Evolutionary conservation across 1,140 invertebrate genomes (phyloP).

Genomic region (Eciton burchellii): DNA sequence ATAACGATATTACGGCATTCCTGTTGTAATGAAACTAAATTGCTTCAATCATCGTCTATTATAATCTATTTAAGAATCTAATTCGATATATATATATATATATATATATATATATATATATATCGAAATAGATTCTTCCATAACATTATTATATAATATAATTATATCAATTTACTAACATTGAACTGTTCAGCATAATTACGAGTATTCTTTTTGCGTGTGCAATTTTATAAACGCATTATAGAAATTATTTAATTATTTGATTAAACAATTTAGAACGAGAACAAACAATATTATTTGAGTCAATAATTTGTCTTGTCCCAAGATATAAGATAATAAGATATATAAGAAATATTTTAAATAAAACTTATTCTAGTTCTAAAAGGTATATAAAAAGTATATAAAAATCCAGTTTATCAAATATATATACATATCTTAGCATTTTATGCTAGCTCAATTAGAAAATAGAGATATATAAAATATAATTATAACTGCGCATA

Average conservation of each 20-base stretch:
- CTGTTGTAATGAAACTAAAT: conserved; percentile 68
- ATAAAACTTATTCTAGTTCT: neutral
- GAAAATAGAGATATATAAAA: conserved; percentile 43
- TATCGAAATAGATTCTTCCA: too few relatives aligned
- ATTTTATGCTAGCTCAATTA: neutral
- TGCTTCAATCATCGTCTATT: conserved; percentile 66
- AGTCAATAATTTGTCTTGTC: conserved; percentile 8
- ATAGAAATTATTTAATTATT: conserved; percentile 3
- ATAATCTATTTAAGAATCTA: too few relatives aligned
- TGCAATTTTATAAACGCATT: neutral
- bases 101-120: too few relatives aligned
- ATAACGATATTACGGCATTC: conserved; percentile 42
- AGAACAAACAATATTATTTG: neutral
- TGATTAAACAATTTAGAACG: neutral
- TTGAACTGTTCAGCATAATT: neutral
- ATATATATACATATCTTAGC: conserved; percentile 4
- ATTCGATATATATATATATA: too few relatives aligned
- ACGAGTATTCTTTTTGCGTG: neutral
- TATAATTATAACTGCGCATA: conserved; percentile 36
- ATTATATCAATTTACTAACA: conserved; percentile 15
- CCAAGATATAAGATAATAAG: too few relatives aligned
- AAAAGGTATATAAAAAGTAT: neutral
- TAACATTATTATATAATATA: conserved; percentile 11
- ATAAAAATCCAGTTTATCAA: neutral
- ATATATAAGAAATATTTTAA: too few relatives aligned